Base-by-base conservation (phyloP, 2,113 vertebrate species). In the Telmatochromis sp. region DNA sequence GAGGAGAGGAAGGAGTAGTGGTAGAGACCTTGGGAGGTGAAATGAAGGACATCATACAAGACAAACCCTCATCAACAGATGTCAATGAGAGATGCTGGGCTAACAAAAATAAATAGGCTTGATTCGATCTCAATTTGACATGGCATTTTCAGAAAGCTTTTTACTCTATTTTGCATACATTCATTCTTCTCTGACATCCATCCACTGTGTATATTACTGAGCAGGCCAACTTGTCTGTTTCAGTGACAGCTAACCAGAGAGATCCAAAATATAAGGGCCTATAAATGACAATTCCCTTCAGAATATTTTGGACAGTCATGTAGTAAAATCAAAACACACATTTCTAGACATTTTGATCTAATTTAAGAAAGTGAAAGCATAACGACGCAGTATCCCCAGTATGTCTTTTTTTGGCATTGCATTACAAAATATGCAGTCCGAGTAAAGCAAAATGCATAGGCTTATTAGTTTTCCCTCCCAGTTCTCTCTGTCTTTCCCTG, bases 21-120 rank as follows among this genome's bases (percentile, higher is more conserved):
- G 84, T 54, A 89, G 85, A 91, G 94, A 94, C 94, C 95, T 94
- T 95, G 94, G 90, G 85, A 90, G 90, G 88, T 88, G 92, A 94
- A 94, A 93, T 93, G 92, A 96, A 96, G 95, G 95, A 94, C 94
- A 90, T 82, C 90, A 88, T 91, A 86, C 89, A 90, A 94, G 94
- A 95, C 92, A 94, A 95, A 95, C 91, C 94, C 90, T 92, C 91
- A 93, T 94, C 93, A 95, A 89, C 90, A 94, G 89, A 93, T 93
- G 94, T 87, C 89, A 88, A 93, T 92, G 90, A 91, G 88, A 88
- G 88, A 92, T 70, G 47, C 51, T 57, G 70, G 79, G 89, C 87
- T 91, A 95, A 93, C 91, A 78, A 88, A 89, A 86, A 92, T 85
- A 91, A 95, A 94, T 92, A 82, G 85, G 84, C 88, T 73, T 65